phyloP scores from a whole-genome alignment of 1,140 invertebrate genomes.

The Nasonia vitripennis region DNA sequence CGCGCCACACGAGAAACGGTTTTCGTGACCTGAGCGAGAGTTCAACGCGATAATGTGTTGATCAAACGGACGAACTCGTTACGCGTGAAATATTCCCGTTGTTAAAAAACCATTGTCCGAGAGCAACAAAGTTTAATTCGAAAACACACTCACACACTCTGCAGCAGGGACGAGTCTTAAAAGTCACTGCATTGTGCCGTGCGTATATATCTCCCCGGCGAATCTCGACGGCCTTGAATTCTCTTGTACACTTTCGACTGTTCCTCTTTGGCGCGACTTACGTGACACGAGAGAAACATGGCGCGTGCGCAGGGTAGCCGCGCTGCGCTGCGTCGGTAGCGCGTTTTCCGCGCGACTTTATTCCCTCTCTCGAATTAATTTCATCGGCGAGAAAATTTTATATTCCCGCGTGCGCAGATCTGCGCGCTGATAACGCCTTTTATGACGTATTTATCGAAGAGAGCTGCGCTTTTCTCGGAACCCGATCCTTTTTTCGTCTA shows the following conservation, averaged over 20 bases:
- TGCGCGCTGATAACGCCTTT: background rate
- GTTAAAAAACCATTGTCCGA: background rate
- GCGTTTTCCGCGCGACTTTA: slow-evolving; percentile 16
- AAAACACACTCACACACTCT: background rate
- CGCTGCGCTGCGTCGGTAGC: background rate
- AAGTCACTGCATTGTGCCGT: background rate
- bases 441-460: slow-evolving; percentile 1
- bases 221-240: slow-evolving; percentile 44
- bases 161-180: background rate
- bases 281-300: slow-evolving; percentile 40
- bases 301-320: background rate
- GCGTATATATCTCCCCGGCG: background rate
- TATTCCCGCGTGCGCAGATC: background rate
- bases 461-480: background rate
- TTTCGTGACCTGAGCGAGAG: background rate
- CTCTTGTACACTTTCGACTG: slow-evolving; percentile 3
- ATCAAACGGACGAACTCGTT: background rate
- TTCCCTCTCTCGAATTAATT: slow-evolving; percentile 24
- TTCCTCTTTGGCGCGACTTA: slow-evolving; percentile 19
- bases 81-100: no score
- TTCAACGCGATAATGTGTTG: background rate
- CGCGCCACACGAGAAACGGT: background rate
- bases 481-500: background rate
- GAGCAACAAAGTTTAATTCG: background rate
- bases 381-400: background rate